A percentile compares a stretch with the other conserved stretches of the same genome.
These are phyloP conservation scores for Diarsia brunnea DNA, from an alignment of 2,888 invertebrate species.

Conservation along the genomic window DNA sequence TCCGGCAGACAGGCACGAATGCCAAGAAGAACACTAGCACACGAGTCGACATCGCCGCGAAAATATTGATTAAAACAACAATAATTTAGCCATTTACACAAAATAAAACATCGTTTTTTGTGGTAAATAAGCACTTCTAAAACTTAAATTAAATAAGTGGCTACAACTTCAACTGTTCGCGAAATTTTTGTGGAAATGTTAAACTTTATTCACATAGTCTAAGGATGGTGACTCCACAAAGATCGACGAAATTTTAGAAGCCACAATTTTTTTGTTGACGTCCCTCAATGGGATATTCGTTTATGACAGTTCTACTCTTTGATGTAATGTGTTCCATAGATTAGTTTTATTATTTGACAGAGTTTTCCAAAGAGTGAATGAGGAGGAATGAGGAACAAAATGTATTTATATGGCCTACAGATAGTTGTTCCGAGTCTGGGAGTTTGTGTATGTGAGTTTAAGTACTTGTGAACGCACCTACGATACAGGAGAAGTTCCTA, in stretches of 20 bases:
- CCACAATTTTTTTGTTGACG: background rate
- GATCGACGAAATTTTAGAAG: background rate
- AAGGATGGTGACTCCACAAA: background rate
- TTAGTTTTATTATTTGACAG: background rate
- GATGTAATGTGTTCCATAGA: background rate
- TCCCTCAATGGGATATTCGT: background rate
- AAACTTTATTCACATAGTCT: background rate
- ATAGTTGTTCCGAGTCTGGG: too few species aligned
- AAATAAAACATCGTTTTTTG: background rate
- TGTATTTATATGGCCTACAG: too few species aligned
- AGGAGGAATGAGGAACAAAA: too few species aligned
- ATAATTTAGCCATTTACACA: background rate
- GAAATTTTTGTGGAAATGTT: background rate
- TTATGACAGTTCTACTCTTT: too few species aligned
- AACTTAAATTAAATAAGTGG: background rate
- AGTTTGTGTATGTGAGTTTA: too few species aligned
- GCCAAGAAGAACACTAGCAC: conserved; percentile 20
- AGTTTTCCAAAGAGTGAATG: background rate
- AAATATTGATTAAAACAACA: background rate
- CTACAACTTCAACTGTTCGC: background rate
- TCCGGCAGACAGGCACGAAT: background rate
- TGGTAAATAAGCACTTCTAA: background rate
- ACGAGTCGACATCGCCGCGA: conserved; percentile 6
- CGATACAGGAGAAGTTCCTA: too few species aligned
- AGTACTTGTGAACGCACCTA: too few species aligned